Base-by-base conservation (phyloP, 1,140 invertebrate species). In the Leptinotarsa undecemlineata region DNA sequence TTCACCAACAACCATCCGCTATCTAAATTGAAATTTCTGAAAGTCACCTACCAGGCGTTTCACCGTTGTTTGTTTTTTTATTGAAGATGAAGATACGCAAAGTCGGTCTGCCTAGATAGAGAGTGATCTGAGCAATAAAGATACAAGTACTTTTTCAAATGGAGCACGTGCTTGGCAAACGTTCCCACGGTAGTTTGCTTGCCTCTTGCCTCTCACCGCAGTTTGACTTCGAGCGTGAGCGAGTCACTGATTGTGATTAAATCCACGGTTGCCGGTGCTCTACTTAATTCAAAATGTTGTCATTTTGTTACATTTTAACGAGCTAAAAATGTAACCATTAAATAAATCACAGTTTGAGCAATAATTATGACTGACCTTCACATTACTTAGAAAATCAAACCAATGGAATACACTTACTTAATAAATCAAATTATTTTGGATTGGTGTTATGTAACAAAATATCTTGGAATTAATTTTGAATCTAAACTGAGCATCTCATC, bases 181-280 rank as follows among this genome's bases (percentile, higher is more conserved):
- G 75, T 78, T 78, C 77, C 77, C 77, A 78, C 77, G 77, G 77
- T 78, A 78, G 77, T 78, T 76, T 74, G 20, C 21, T 42, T 57
- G 48, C 75, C 73, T 60, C 62, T 60, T 67, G 21, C 64, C 5
- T 48, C 70, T 42, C 69, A 21, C 23, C 57, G 4, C 33, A 11
- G 33, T 42, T 47, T 23, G 14, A 67, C 71, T 60, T 48, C 64
- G 69, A 74, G 48, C 76, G 69, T 77, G 70, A 77, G 66, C 76
- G 68, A 77, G 69, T 78, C 75, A 73, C 73, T 75, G 77, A 77
- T 76, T 76, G 74, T 77, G 68, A 74, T 64, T 72, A 64, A 42
- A 66, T 72, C 72, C 17, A 19, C 23, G 15, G 48, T 61, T 42
- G 33, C 19, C 20, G 17, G 60, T 17, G 2, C 60, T 8, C 17